Base-by-base conservation (phyloP, 2,113 vertebrate genomes). In the Noturus placidus region DNA sequence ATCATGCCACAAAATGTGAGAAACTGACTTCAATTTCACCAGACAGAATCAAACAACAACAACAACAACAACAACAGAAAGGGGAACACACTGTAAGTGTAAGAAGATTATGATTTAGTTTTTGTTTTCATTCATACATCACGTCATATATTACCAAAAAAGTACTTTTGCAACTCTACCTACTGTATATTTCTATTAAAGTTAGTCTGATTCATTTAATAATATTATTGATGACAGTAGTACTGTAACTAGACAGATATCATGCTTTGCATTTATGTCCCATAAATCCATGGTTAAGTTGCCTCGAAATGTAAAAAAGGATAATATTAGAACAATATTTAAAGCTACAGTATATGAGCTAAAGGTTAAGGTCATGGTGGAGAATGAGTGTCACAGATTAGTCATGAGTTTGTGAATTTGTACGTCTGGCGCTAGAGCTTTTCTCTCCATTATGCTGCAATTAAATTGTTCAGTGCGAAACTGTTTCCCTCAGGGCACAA, bases 381-480 rank as follows among this genome's bases (percentile, higher is more conserved):
- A 67, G 42, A 83, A 83, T 52, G n/a, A 52, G 38, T 35, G 61
- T 67, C 59, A 67, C 14, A 83, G 82, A 67, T 52, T 83, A 20
- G 46, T 10, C 1, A 52, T 11, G 61, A 15, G n/a, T 67, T 30
- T n/a, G 10, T 27, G 57, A 15, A 27, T 82, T 82, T 25, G 59
- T 82, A 4, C 38, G 8, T 82, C 38, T 82, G 59, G 35, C 59
- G 46, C 59, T 46, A 65, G 25, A 82, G 46, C 13, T 82, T 82
- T 42, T 63, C 61, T 46, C 3, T 42, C 25, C 50, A 82, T 27
- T 50, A 50, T 8, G 10, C 38, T n/a, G 46, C 82, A 83, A 83
- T 83, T 83, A 67, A 83, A 30, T 83, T 46, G 19, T 67, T 52
- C 42, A 30, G 27, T 52, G 22, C 9, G 11, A 50, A 63, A 67